Conservation (phyloP, 2,797 vertebrate genomes). For the Lophius americanus region DNA sequence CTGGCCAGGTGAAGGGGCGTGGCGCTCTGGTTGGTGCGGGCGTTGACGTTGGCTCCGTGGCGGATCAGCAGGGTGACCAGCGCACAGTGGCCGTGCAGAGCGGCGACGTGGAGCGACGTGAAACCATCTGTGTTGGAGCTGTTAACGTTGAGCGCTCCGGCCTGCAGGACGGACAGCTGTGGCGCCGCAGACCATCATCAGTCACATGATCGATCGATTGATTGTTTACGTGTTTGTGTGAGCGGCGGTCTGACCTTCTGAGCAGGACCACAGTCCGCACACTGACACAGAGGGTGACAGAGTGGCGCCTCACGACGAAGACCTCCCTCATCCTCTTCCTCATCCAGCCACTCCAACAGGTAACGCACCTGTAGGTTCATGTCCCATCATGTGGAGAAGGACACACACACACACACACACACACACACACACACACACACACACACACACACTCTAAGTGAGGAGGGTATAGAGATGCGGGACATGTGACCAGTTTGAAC, state of each 20-base stretch:
- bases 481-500: background rate
- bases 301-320: slow-evolving; percentile 71
- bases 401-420: slow-evolving; percentile 15
- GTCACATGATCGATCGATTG: background rate
- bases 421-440: slow-evolving; percentile 16
- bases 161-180: slow-evolving; percentile 78
- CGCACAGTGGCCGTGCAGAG: slow-evolving; percentile 84
- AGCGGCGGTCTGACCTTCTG: slow-evolving; percentile 83
- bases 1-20: slow-evolving; percentile 92
- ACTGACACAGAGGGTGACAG: slow-evolving; percentile 96
- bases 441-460: slow-evolving; percentile 1
- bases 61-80: slow-evolving; percentile 84
- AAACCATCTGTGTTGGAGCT: slow-evolving; percentile 85
- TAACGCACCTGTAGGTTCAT: slow-evolving; percentile 87
- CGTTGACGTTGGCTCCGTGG: slow-evolving; percentile 85
- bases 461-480: background rate
- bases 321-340: slow-evolving; percentile 84
- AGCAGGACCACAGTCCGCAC: slow-evolving; percentile 86
- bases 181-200: background rate
- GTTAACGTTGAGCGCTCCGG: slow-evolving; percentile 85
- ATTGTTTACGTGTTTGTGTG: background rate
- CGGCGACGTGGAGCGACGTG: slow-evolving; percentile 88
- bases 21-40: slow-evolving; percentile 80
- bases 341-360: slow-evolving; percentile 93
- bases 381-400: background rate